These are phyloP conservation scores for Coelopa pilipes DNA, from an alignment of 2,888 invertebrate genomes.

Conservation along the genomic window DNA sequence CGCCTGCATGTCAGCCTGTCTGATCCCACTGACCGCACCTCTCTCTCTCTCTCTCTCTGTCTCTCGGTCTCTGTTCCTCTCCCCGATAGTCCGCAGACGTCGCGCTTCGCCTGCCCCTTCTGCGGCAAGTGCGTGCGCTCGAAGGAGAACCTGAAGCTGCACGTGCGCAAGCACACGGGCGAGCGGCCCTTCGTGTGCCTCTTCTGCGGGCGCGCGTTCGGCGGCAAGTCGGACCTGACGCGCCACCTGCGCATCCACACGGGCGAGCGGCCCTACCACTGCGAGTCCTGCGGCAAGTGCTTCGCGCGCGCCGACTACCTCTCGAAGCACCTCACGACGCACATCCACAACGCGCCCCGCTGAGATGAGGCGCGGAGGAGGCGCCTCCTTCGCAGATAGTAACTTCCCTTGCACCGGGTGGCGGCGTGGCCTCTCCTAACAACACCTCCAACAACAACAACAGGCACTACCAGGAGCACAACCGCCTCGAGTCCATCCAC, in stretches of 20 bases:
- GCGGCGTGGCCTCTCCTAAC: no score
- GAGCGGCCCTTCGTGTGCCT: slow-evolving; percentile 91
- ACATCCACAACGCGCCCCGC: slow-evolving; percentile 81
- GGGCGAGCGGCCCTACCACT: slow-evolving; percentile 89
- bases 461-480: no score
- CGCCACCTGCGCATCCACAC: slow-evolving; percentile 89
- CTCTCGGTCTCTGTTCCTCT: background rate
- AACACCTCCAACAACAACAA: no score
- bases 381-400: slow-evolving; percentile 68
- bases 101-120: slow-evolving; percentile 86
- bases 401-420: slow-evolving; percentile 34
- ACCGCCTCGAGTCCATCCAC: background rate
- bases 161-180: slow-evolving; percentile 87
- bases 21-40: background rate
- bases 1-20: background rate
- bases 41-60: background rate
- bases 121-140: slow-evolving; percentile 90
- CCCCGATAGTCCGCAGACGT: slow-evolving; percentile 59
- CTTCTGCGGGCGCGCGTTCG: slow-evolving; percentile 89
- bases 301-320: slow-evolving; percentile 91
- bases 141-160: slow-evolving; percentile 87
- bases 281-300: slow-evolving; percentile 92
- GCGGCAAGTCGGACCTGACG: slow-evolving; percentile 88
- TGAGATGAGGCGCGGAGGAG: slow-evolving; percentile 69
- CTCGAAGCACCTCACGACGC: slow-evolving; percentile 90